Percentiles rank a stretch among this genome's conserved stretches.
phyloP scores from a whole-genome alignment of 2,797 vertebrate genomes.

The Pygocentrus nattereri region DNA sequence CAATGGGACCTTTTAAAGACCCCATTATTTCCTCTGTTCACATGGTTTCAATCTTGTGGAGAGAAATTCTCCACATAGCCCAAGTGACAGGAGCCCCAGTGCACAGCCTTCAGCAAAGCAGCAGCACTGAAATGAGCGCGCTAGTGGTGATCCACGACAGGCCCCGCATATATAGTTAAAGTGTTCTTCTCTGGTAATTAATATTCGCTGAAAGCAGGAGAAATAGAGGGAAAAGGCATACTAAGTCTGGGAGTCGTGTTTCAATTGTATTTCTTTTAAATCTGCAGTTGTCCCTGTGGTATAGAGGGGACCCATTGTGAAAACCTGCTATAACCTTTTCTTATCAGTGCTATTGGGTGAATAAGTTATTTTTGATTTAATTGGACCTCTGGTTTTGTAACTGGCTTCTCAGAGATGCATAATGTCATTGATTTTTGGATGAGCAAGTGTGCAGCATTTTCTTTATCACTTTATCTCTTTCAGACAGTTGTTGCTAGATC shows the following conservation, averaged over 20 bases:
- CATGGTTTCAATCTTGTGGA: conserved; percentile 85
- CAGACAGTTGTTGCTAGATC: background rate
- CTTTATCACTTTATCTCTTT: background rate
- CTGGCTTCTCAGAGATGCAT: background rate
- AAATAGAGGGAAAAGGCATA: conserved; percentile 80
- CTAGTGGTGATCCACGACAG: conserved; percentile 28
- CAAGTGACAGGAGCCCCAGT: conserved; percentile 75
- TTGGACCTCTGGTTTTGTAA: background rate
- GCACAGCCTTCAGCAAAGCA: conserved; percentile 50
- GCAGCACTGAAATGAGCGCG: conserved; percentile 30
- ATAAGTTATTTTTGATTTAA: background rate
- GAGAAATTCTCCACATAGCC: conserved; percentile 81
- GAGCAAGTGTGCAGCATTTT: background rate
- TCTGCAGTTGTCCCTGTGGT: conserved; percentile 39
- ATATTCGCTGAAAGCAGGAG: conserved; percentile 58
- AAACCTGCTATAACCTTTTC: background rate
- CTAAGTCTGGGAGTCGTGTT: background rate
- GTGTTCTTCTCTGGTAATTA: conserved; percentile 77
- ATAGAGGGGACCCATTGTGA: background rate
- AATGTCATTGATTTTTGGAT: background rate
- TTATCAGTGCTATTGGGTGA: background rate
- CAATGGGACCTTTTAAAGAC: conserved; percentile 79
- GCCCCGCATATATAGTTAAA: conserved; percentile 38
- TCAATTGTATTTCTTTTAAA: conserved; percentile 46
- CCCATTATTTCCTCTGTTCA: conserved; percentile 86